Base-by-base conservation (phyloP, 2,797 vertebrate genomes). In the Amblyraja radiata region DNA sequence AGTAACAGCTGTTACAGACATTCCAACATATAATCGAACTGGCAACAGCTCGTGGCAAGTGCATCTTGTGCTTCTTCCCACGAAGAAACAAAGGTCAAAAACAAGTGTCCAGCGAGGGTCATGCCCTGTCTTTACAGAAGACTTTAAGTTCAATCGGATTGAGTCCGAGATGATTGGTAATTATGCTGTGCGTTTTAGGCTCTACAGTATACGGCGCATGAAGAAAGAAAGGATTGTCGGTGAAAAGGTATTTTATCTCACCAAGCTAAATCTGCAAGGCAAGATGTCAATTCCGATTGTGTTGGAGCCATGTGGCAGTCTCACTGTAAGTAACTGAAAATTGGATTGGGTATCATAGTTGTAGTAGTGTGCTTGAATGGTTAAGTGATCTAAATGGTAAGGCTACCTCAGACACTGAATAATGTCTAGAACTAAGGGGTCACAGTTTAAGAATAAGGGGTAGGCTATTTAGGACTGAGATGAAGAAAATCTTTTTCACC, bases 231-330 rank as follows among this genome's bases (percentile, higher is more conserved):
- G 98, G 96, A 96, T 98, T 96, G 97, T 99, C 63, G 99, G 98
- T 94, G 98, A 99, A 95, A 99, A 99, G 97, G 96, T 99, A 94
- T 99, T 99, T 96, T 98, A 98, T 96, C 97, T 99, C 96, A 99
- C 98, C 94, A 99, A 99, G 96, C 96, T 99, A 96, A 99, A 99
- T 96, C 98, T 99, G 95, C 98, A 99, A 96, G 99, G 98, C 95
- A 99, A 98, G 96, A 97, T 99, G 97, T 98, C 98, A 36, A 96
- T 99, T 94, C 98, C 98, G 32, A 97, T 99, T 95, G 98, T 97
- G 93, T 94, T 99, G 95, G 98, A 99, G 84, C 97, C 98, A 78
- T 98, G 97, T 95, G 98, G 98, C 95, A 96, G 95, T 93, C 96
- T 98, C 93, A 97, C 97, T 94, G 99, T 99, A 95, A 98, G 98